Conservation (phyloP, 2,797 vertebrate species). For the Hydrocynus forskahlii region DNA sequence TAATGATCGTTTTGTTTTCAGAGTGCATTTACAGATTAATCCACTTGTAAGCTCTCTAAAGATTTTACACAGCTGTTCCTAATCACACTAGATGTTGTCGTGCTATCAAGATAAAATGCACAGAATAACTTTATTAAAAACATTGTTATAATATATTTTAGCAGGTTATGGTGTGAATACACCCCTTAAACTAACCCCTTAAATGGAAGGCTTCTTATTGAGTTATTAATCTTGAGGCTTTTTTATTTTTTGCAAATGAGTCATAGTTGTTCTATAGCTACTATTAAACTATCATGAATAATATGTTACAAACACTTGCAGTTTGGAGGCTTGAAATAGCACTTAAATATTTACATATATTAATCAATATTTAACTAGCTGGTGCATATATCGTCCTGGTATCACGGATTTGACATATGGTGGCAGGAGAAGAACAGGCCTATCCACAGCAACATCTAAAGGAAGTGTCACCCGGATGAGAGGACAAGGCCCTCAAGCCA, state of each 20-base stretch:
- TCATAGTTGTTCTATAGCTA: too few relatives aligned
- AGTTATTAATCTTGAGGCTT: too few relatives aligned
- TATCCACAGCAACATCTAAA: slow-evolving; percentile 75
- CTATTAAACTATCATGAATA: too few relatives aligned
- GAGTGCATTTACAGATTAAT: not conserved
- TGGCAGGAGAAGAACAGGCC: slow-evolving; percentile 7
- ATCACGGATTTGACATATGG: slow-evolving; percentile 19
- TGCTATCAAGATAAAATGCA: not conserved
- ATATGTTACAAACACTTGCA: not conserved
- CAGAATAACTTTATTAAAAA: not conserved
- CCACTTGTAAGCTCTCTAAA: not conserved
- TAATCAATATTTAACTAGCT: too few relatives aligned
- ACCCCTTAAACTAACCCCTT: too few relatives aligned
- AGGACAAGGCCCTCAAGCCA: slow-evolving; percentile 77
- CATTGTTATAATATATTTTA: not conserved
- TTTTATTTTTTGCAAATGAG: too few relatives aligned
- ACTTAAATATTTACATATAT: too few relatives aligned
- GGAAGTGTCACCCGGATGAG: slow-evolving; percentile 74
- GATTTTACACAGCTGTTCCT: not conserved
- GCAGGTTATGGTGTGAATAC: too few relatives aligned
- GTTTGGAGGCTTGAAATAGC: not conserved
- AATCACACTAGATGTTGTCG: not conserved
- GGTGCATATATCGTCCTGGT: not conserved
- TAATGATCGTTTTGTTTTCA: not conserved
- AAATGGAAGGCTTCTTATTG: too few relatives aligned